These are phyloP conservation scores for Semnornis frantzii DNA, from an alignment of 2,113 vertebrate genomes.

Conservation along the genomic window DNA sequence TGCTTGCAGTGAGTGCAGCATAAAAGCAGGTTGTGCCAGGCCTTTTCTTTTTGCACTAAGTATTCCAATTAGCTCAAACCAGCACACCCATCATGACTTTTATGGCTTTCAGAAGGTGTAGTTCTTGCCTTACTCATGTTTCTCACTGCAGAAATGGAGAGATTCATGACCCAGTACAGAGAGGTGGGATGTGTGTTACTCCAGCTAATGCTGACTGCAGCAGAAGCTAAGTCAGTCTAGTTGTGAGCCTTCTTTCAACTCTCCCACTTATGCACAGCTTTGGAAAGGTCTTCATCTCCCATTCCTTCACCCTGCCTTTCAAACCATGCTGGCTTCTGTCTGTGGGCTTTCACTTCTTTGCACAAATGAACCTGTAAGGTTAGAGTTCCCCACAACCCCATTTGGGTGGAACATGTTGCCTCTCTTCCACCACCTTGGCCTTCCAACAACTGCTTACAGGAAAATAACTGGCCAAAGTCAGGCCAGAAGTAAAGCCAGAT, in stretches of 20 bases:
- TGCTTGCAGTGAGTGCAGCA: too few species aligned
- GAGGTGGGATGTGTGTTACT: background rate
- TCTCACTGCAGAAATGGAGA: background rate
- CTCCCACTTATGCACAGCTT: accelerated
- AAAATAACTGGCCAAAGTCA: background rate
- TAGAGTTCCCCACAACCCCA: background rate
- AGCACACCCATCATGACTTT: background rate
- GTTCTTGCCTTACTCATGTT: background rate
- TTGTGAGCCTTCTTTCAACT: background rate
- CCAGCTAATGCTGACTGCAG: background rate
- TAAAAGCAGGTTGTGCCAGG: too few species aligned
- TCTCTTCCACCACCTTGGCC: background rate
- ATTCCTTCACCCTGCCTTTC: background rate
- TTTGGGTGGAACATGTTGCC: background rate
- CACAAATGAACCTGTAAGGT: background rate
- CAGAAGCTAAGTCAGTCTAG: background rate
- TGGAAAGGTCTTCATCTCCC: background rate
- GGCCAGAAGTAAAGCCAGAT: background rate
- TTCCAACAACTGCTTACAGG: background rate
- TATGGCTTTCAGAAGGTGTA: background rate
- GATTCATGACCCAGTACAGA: accelerated
- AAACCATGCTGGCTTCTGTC: background rate
- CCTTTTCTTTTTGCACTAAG: too few species aligned
- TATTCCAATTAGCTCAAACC: too few species aligned
- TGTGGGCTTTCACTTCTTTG: background rate